phyloP scores from a whole-genome alignment of 2,113 vertebrate genomes.

The Mellivora capensis region DNA sequence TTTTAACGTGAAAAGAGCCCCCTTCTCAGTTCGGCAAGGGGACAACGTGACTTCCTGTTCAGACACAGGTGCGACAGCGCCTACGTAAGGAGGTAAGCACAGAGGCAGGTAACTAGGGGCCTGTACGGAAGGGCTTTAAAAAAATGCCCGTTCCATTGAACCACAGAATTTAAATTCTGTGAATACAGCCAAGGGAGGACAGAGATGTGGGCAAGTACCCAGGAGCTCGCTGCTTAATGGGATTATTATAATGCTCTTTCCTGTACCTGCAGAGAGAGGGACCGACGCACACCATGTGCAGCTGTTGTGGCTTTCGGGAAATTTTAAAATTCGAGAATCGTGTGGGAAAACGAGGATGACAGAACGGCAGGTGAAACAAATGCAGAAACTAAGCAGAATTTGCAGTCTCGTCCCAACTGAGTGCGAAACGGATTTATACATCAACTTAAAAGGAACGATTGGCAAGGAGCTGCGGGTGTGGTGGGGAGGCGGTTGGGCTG shows the following conservation, averaged over 20 bases:
- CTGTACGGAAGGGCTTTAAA: not conserved
- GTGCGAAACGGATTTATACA: not conserved
- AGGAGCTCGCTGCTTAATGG: not conserved
- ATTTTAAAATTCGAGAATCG: not conserved
- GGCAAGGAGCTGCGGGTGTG: no score
- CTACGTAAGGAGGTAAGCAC: not conserved
- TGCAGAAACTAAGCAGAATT: not conserved
- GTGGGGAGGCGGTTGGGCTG: no score
- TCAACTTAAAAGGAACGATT: not conserved
- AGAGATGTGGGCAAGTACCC: not conserved
- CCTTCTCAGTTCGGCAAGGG: not conserved
- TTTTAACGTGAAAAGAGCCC: not conserved
- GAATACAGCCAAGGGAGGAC: not conserved
- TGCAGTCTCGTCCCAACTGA: not conserved
- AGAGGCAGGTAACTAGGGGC: no score
- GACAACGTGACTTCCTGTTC: rapidly evolving
- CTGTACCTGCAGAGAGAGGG: not conserved
- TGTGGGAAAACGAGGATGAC: not conserved
- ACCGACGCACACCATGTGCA: not conserved
- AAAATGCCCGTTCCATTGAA: not conserved
- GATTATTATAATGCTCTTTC: not conserved
- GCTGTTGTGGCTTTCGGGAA: not conserved
- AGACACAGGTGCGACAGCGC: not conserved
- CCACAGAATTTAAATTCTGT: not conserved
- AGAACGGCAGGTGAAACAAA: not conserved